Conservation (phyloP, 2,113 vertebrate genomes). For the Menura novaehollandiae region DNA sequence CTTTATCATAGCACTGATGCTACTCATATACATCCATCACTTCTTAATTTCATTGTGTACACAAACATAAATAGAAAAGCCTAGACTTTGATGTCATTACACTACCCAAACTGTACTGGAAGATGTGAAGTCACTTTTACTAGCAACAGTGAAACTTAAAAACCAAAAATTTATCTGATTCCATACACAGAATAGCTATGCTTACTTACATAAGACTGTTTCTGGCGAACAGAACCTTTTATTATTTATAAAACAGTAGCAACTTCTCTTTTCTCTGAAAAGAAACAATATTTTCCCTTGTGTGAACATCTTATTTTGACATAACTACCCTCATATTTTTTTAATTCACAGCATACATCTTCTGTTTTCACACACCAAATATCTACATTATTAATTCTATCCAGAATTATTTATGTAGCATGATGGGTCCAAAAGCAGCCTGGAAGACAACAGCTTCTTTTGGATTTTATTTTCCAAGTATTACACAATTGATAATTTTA, state of each 20-base stretch:
- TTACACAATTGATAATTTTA: neutral
- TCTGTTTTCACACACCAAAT: neutral
- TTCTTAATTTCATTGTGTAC: neutral
- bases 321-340: neutral
- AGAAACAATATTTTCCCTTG: neutral
- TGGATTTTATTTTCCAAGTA: neutral
- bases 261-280: neutral
- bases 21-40: neutral
- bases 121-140: neutral
- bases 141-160: neutral
- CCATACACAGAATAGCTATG: neutral
- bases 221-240: neutral
- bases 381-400: neutral
- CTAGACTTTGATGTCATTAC: neutral
- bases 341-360: neutral
- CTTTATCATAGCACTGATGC: constrained; percentile 21
- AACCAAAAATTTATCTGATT: neutral
- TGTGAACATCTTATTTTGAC: neutral
- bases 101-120: neutral
- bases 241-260: neutral
- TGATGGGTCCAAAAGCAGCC: neutral
- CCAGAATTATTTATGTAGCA: neutral
- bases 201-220: neutral
- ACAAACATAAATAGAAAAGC: neutral
- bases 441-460: neutral